phyloP scores from a whole-genome alignment of 1,140 invertebrate species.

The Sinonovacula constricta region DNA sequence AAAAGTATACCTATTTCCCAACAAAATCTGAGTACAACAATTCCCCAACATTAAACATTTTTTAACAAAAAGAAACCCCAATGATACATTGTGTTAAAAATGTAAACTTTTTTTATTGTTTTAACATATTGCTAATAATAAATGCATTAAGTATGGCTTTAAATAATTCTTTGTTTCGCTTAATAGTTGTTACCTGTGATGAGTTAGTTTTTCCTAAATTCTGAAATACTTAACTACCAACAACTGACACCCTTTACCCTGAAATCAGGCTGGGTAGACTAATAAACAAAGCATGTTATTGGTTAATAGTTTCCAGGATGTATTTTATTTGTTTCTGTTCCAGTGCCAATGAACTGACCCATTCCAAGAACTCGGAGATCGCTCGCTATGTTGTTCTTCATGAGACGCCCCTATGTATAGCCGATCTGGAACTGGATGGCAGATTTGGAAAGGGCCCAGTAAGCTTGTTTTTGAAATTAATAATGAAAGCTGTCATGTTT shows the following conservation, averaged over 20 bases:
- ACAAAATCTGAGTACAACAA: too few species aligned
- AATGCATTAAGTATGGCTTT: too few species aligned
- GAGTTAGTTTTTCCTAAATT: neutral
- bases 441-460: constrained; percentile 75
- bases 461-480: too few species aligned
- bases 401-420: constrained; percentile 91
- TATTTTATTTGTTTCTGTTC: constrained; percentile 23
- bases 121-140: too few species aligned
- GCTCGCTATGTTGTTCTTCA: constrained; percentile 64
- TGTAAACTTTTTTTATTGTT: too few species aligned
- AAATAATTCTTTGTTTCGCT: neutral
- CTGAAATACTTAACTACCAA: neutral
- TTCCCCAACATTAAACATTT: too few species aligned
- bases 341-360: constrained; percentile 58
- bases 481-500: too few species aligned
- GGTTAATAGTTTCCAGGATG: neutral
- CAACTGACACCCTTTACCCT: neutral
- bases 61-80: too few species aligned
- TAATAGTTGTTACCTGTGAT: neutral
- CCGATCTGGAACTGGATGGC: constrained; percentile 92
- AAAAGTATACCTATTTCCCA: too few species aligned
- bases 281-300: neutral
- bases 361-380: constrained; percentile 65
- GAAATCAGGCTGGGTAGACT: neutral
- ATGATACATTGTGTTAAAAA: too few species aligned